A percentile compares a stretch with the other conserved stretches of the same genome.
phyloP scores from a whole-genome alignment of 2,888 invertebrate species.

The Adelphocoris suturalis region DNA sequence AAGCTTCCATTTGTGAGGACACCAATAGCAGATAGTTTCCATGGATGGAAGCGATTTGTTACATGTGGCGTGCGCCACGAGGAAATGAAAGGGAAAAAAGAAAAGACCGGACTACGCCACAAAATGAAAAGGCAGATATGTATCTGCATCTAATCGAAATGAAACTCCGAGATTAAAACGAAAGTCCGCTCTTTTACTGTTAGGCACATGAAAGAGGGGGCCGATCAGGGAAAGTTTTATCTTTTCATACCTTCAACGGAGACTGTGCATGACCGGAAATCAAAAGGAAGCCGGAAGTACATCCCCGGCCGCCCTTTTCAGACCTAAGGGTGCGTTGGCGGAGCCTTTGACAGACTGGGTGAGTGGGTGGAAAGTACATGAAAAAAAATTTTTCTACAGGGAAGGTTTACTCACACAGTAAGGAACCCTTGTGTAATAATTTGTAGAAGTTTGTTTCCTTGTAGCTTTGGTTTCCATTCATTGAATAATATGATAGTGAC shows the following conservation, averaged over 20 bases:
- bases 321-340: not conserved
- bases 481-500: too few relatives aligned
- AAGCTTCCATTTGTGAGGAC: not conserved
- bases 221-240: not conserved
- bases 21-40: not conserved
- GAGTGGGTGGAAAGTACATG: conserved; percentile 35
- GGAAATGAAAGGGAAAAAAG: not conserved
- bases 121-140: not conserved
- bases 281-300: conserved; percentile 39
- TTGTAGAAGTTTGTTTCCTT: too few relatives aligned
- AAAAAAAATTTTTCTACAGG: not conserved
- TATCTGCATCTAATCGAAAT: conserved; percentile 26
- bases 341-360: not conserved
- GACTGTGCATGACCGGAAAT: conserved; percentile 56
- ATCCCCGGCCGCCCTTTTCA: not conserved
- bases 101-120: not conserved
- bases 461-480: too few relatives aligned
- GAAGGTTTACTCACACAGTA: too few relatives aligned
- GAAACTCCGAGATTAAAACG: not conserved
- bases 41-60: not conserved
- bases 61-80: not conserved
- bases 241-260: conserved; percentile 24
- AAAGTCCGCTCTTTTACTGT: conserved; percentile 4
- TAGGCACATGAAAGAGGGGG: not conserved
- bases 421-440: too few relatives aligned